Percentiles rank a stretch among this genome's conserved stretches.
phyloP scores from a whole-genome alignment of 2,113 vertebrate genomes.

The Ophiodon elongatus region DNA sequence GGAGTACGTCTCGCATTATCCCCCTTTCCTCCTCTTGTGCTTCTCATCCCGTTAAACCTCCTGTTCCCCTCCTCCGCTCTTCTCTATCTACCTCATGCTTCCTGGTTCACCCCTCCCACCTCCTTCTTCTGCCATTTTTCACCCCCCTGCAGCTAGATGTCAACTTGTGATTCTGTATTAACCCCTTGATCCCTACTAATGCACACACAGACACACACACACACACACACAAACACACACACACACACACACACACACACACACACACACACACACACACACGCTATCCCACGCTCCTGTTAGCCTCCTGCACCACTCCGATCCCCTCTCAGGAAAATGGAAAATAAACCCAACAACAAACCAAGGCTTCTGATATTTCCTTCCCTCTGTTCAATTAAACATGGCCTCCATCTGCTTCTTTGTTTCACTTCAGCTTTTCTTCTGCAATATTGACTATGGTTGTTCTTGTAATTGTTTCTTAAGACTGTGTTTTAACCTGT shows the following conservation, averaged over 20 bases:
- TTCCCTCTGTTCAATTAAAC: constrained; percentile 85
- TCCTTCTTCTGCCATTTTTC: constrained; percentile 45
- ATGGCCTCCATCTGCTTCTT: constrained; percentile 82
- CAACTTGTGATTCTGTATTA: constrained; percentile 51
- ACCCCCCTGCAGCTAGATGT: constrained; percentile 56
- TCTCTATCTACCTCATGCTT: constrained; percentile 59
- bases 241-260: constrained; percentile 6
- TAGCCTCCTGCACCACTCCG: constrained; percentile 34
- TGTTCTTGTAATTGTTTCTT: constrained; percentile 76
- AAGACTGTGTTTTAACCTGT: constrained; percentile 76
- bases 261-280: constrained; percentile 22
- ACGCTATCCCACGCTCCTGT: constrained; percentile 14
- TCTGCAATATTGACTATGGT: constrained; percentile 77
- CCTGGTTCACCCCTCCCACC: constrained; percentile 31
- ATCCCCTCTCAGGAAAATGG: constrained; percentile 75
- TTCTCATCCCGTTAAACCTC: constrained; percentile 47
- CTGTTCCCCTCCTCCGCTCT: constrained; percentile 39
- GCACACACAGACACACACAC: background rate
- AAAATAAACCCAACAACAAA: constrained; percentile 72
- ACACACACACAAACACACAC: constrained; percentile 16
- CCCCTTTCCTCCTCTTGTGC: constrained; percentile 24
- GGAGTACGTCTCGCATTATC: constrained; percentile 30
- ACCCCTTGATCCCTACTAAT: constrained; percentile 32
- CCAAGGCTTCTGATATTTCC: constrained; percentile 79
- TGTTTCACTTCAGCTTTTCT: constrained; percentile 61